phyloP scores from a whole-genome alignment of 2,113 vertebrate genomes.

The Acinonyx jubatus region DNA sequence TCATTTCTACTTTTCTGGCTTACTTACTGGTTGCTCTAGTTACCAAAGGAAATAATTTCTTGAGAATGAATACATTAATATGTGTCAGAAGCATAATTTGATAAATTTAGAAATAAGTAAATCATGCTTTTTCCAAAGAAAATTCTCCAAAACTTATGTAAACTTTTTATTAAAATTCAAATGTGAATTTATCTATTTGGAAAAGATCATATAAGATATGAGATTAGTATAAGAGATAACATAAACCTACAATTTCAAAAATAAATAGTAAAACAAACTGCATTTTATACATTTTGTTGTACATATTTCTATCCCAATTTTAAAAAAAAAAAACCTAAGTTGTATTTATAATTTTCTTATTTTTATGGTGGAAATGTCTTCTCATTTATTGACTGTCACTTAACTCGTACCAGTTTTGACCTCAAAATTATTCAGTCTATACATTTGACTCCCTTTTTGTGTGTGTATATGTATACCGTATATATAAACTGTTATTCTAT shows the following conservation, averaged over 20 bases:
- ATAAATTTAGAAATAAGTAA: conserved; percentile 6
- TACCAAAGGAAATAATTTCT: conserved; percentile 33
- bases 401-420: background rate
- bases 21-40: background rate
- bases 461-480: background rate
- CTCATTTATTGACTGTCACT: background rate
- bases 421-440: background rate
- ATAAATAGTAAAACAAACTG: background rate
- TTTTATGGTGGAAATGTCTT: background rate
- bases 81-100: conserved; percentile 47
- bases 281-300: conserved; percentile 20
- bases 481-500: background rate
- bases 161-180: conserved; percentile 10
- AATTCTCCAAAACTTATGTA: background rate
- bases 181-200: background rate
- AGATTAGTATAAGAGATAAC: conserved; percentile 20
- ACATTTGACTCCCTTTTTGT: background rate
- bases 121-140: background rate
- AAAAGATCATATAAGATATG: background rate
- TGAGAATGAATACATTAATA: background rate
- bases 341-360: background rate
- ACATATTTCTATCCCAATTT: background rate
- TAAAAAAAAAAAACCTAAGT: background rate
- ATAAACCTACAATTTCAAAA: background rate
- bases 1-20: conserved; percentile 28